phyloP scores from a whole-genome alignment of 2,797 vertebrate species.

The Siniperca scherzeri region DNA sequence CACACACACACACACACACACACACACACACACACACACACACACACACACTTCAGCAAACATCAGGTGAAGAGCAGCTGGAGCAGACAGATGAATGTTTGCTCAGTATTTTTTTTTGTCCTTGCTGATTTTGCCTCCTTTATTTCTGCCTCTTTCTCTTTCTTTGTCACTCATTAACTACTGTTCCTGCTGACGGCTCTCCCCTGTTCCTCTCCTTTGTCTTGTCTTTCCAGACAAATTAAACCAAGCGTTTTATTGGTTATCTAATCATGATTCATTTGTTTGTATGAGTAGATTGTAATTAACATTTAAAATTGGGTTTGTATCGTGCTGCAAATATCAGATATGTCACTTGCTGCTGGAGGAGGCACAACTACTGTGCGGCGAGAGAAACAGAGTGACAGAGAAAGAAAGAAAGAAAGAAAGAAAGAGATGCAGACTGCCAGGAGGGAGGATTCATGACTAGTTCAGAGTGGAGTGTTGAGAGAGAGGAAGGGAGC shows the following conservation, averaged over 20 bases:
- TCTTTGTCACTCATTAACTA: constrained; percentile 40
- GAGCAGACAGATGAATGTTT: constrained; percentile 33
- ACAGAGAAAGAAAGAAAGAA: neutral
- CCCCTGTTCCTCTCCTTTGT: constrained; percentile 50
- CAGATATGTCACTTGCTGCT: constrained; percentile 65
- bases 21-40: constrained; percentile 20
- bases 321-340: constrained; percentile 62
- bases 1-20: constrained; percentile 32
- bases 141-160: neutral
- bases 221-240: constrained; percentile 66
- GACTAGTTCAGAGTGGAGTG: constrained; percentile 71
- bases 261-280: constrained; percentile 73
- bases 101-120: constrained; percentile 36
- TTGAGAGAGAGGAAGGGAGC: constrained; percentile 66
- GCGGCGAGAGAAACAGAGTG: neutral
- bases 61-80: constrained; percentile 10
- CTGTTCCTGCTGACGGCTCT: constrained; percentile 48
- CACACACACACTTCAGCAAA: constrained; percentile 25
- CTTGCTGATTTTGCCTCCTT: constrained; percentile 16
- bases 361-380: constrained; percentile 14
- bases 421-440: constrained; percentile 35
- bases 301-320: constrained; percentile 78
- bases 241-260: constrained; percentile 62
- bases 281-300: constrained; percentile 64
- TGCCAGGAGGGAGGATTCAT: constrained; percentile 62